Percentiles rank a stretch among this genome's conserved stretches.
phyloP scores from a whole-genome alignment of 2,797 vertebrate genomes.

The Trachops cirrhosus region DNA sequence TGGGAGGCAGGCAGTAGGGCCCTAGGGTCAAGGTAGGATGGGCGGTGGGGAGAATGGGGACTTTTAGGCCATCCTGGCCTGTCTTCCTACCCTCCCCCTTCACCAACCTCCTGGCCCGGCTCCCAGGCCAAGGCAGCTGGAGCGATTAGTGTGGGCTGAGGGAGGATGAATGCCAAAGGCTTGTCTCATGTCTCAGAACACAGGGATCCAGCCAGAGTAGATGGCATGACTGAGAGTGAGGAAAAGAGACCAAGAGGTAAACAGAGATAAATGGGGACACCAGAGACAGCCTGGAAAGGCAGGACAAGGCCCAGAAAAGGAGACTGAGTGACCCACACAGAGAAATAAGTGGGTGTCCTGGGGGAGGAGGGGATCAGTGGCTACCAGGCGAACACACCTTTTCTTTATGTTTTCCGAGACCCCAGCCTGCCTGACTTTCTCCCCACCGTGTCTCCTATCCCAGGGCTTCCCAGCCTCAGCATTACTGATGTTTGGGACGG shows the following conservation, averaged over 20 bases:
- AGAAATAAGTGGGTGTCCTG: background rate
- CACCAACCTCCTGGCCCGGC: background rate
- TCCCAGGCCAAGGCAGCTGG: slow-evolving; percentile 26
- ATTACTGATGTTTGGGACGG: background rate
- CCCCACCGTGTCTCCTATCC: background rate
- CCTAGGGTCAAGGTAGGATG: no score
- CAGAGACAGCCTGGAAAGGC: background rate
- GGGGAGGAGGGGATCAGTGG: background rate
- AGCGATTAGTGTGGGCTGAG: background rate
- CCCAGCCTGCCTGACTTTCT: background rate
- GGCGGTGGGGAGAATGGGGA: background rate
- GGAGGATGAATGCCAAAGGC: background rate
- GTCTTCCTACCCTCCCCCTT: background rate
- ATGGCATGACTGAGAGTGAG: slow-evolving; percentile 28
- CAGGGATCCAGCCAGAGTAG: slow-evolving; percentile 43
- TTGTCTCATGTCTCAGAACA: slow-evolving; percentile 52
- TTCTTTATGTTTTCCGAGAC: background rate
- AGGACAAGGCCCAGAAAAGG: background rate
- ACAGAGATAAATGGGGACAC: background rate
- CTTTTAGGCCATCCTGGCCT: background rate
- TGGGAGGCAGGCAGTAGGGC: background rate
- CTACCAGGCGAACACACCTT: background rate
- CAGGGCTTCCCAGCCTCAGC: background rate
- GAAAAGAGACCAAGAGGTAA: background rate
- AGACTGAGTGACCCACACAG: background rate